phyloP scores from a whole-genome alignment of 2,113 vertebrate genomes.

The Crotalus horridus region DNA sequence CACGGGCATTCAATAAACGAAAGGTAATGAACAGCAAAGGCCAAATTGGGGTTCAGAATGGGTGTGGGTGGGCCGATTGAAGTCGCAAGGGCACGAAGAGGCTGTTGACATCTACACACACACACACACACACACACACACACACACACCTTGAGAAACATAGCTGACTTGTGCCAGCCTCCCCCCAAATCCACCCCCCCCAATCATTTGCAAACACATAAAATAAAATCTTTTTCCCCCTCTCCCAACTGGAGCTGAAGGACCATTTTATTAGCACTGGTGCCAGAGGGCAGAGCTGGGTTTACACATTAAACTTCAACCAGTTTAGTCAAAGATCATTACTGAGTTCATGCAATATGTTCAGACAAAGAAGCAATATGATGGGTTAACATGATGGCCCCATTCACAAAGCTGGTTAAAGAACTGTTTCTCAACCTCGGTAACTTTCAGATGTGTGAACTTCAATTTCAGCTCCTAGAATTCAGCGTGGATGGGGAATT shows the following conservation, averaged over 20 bases:
- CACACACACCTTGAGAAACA: no score
- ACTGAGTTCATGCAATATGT: neutral
- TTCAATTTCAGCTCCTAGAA: no score
- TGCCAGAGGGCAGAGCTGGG: neutral
- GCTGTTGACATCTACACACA: neutral
- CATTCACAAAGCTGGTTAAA: neutral
- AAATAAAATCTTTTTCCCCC: neutral
- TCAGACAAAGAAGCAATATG: neutral
- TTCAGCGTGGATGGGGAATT: no score
- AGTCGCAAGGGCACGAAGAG: neutral
- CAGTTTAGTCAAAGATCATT: neutral
- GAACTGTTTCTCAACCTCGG: no score
- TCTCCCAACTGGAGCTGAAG: neutral
- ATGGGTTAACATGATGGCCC: neutral
- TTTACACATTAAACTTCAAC: neutral
- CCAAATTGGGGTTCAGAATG: neutral
- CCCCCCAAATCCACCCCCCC: neutral
- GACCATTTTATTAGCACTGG: neutral
- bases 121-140: neutral
- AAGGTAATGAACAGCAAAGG: neutral
- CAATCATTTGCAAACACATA: neutral
- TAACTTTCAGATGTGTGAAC: no score
- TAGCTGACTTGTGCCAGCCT: neutral
- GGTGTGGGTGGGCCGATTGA: no score
- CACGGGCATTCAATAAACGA: constrained; percentile 1